Conservation (phyloP, 2,888 invertebrate genomes). For the Achlya flavicornis region DNA sequence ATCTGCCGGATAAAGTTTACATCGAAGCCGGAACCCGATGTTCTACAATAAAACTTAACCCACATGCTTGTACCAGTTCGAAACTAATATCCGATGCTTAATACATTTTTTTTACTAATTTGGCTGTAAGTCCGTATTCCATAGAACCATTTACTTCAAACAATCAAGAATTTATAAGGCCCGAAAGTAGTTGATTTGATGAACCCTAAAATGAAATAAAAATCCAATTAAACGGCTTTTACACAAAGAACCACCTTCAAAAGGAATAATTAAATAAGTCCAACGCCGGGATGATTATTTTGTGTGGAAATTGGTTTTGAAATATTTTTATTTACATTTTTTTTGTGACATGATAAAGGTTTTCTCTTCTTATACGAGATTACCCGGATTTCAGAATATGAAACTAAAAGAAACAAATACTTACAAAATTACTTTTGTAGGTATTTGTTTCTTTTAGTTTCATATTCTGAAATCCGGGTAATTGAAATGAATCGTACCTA, state of each 20-base stretch:
- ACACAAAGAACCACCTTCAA: constrained; percentile 8
- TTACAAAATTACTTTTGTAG: neutral
- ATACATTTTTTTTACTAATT: too few relatives aligned
- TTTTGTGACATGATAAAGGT: neutral
- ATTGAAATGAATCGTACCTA: neutral
- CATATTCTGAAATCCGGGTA: neutral
- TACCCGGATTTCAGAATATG: too few relatives aligned
- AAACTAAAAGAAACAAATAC: too few relatives aligned
- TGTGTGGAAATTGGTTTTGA: constrained; percentile 9
- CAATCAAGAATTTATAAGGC: neutral
- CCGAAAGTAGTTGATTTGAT: neutral
- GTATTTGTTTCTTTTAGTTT: neutral
- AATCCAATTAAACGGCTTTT: constrained; percentile 7
- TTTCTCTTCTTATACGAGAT: neutral
- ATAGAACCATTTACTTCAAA: neutral
- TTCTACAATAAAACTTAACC: too few relatives aligned
- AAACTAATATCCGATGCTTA: too few relatives aligned
- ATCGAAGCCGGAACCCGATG: too few relatives aligned
- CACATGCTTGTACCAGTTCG: too few relatives aligned
- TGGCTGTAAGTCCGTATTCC: neutral
- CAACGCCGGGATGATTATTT: constrained; percentile 4
- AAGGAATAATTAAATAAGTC: constrained; percentile 11
- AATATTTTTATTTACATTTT: constrained; percentile 1
- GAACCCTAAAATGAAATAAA: constrained; percentile 10
- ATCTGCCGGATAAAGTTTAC: too few relatives aligned